Evolutionary conservation across 2,113 vertebrate genomes (phyloP).

Genomic region (Python bivittatus): DNA sequence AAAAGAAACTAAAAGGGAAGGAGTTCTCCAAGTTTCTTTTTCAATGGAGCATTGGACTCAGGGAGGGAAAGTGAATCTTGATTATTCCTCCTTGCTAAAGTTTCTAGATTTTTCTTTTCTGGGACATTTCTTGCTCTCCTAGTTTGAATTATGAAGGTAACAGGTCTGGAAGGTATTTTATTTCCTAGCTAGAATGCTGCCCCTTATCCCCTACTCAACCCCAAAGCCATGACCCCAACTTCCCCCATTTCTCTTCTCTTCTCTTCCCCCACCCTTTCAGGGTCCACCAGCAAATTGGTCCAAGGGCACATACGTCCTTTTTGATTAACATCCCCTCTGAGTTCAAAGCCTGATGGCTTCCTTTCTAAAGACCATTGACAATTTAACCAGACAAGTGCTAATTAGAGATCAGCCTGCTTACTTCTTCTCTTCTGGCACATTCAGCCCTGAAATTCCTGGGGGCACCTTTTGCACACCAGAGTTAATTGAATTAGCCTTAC

Average conservation of each 20-base stretch:
- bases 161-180: too few relatives aligned
- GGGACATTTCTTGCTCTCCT: too few relatives aligned
- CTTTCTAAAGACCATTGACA: conserved; percentile 47
- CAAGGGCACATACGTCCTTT: background rate
- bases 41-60: too few relatives aligned
- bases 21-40: too few relatives aligned
- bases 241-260: background rate
- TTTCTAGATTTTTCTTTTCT: too few relatives aligned
- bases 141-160: too few relatives aligned
- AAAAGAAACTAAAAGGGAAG: too few relatives aligned
- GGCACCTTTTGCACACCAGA: conserved; percentile 52
- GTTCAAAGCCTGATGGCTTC: conserved; percentile 17
- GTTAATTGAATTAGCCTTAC: conserved; percentile 57
- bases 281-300: background rate
- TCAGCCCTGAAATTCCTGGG: conserved; percentile 69
- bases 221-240: too few relatives aligned
- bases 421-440: conserved; percentile 58
- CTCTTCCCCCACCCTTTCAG: background rate
- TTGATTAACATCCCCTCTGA: conserved; percentile 6
- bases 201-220: too few relatives aligned
- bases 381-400: conserved; percentile 45
- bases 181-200: too few relatives aligned
- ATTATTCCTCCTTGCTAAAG: too few relatives aligned
- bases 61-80: too few relatives aligned
- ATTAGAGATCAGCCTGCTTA: conserved; percentile 57